These are phyloP conservation scores for Sebastes hubbsi DNA, from an alignment of 2,797 vertebrate genomes.

Conservation along the genomic window DNA sequence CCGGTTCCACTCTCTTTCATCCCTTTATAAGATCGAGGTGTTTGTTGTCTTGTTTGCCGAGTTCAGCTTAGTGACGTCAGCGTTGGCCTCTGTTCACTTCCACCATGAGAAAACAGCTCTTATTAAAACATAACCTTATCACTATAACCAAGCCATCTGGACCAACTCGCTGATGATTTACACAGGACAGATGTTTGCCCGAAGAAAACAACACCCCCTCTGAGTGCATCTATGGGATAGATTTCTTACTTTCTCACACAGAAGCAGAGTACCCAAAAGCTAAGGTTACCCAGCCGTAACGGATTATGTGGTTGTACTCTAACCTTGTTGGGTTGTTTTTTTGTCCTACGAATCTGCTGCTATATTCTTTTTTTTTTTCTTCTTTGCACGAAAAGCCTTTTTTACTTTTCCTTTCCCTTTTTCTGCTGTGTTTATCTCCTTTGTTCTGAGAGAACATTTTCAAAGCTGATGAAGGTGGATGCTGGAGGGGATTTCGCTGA, in stretches of 20 bases:
- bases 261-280: constrained; percentile 4
- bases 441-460: constrained; percentile 58
- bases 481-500: constrained; percentile 55
- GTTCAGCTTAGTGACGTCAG: constrained; percentile 14
- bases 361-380: not conserved
- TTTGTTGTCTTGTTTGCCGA: constrained; percentile 15
- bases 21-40: constrained; percentile 4
- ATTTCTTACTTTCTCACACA: constrained; percentile 5
- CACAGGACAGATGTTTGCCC: constrained; percentile 53
- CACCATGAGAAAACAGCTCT: not conserved
- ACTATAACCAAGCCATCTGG: constrained; percentile 41
- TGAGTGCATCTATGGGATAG: not conserved
- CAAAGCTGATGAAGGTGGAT: constrained; percentile 59
- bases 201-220: constrained; percentile 17
- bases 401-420: not conserved
- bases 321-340: constrained; percentile 18
- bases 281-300: constrained; percentile 17
- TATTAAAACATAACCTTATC: constrained; percentile 43
- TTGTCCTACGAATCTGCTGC: constrained; percentile 23
- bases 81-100: not conserved
- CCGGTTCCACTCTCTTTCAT: not conserved
- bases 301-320: constrained; percentile 10
- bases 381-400: not conserved
- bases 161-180: constrained; percentile 41
- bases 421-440: constrained; percentile 45